Evolutionary conservation across 1,140 invertebrate genomes (phyloP).

Genomic region (Caenorhabditis elegans): DNA sequence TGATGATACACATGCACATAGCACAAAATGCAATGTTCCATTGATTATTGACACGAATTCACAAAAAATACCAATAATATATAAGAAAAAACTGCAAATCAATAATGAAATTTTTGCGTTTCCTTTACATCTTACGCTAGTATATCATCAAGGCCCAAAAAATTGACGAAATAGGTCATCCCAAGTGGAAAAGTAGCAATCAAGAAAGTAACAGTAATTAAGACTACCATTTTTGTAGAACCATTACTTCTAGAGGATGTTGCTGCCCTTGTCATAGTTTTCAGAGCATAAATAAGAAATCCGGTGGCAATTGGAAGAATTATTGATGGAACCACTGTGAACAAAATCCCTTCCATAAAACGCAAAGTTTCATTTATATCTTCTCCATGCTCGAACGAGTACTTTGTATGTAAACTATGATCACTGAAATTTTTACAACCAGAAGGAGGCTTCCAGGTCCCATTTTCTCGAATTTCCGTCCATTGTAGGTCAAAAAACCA

Average conservation of each 20-base stretch:
- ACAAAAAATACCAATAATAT: background rate
- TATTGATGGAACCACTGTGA: background rate
- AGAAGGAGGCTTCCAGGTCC: background rate
- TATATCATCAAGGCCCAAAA: background rate
- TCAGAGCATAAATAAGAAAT: background rate
- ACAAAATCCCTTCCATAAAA: background rate
- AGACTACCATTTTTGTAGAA: background rate
- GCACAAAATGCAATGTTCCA: background rate
- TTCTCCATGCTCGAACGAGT: background rate
- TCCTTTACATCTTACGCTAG: background rate
- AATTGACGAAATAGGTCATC: background rate
- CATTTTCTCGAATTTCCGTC: background rate
- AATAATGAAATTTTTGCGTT: background rate
- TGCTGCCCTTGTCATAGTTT: background rate
- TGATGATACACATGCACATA: background rate
- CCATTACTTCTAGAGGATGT: background rate
- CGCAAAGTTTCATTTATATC: background rate
- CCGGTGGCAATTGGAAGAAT: background rate
- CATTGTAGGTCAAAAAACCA: background rate
- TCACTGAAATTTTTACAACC: background rate
- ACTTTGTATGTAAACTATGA: background rate
- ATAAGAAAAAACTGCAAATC: background rate
- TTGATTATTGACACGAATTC: background rate
- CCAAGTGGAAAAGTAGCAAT: background rate
- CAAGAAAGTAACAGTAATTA: background rate